Base-by-base conservation (phyloP, 2,113 vertebrate genomes). In the Barbus barbus region DNA sequence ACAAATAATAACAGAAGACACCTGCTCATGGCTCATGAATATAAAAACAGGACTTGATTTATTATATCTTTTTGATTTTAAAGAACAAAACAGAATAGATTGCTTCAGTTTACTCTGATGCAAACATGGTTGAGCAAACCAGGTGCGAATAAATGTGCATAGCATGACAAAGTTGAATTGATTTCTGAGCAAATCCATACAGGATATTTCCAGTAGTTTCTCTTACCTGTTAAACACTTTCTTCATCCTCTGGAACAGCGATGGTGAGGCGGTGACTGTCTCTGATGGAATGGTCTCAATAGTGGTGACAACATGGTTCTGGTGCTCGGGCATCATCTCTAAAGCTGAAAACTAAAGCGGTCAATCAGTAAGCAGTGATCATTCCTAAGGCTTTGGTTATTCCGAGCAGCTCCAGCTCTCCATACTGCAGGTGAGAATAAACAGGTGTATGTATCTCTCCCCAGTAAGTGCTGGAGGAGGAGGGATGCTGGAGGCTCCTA, bases 191-290 rank as follows among this genome's bases (percentile, higher is more conserved):
- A 41, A 71, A 38, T 20, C 28, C 7, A 73, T 26, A 9, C n/a
- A n/a, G n/a, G n/a, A n/a, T n/a, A 9, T 33, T 8, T 38, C 9
- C 65, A 2, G 65, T 22, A 79, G 56, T 31, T 41, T 36, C 58
- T 26, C 94, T 95, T 94, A 96, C 96, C 96, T 96, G 94, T 93
- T 96, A 89, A 96, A 91, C 85, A 96, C 95, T 93, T 95, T 96
- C 91, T 92, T 93, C 91, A 96, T 92, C 93, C 95, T 89, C 91
- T 96, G 95, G 89, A 93, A 90, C 87, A 95, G 87, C 85, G 94
- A 91, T 61, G 93, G 88, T 75, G 93, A 92, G 83, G 94, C 90
- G 67, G 90, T 89, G 78, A 83, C 90, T 86, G 92, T 89, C 89
- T 95, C 95, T 46, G 94, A 90, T 69, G 96, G 95, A 91, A 96